Base-by-base conservation (phyloP, 2,797 vertebrate genomes). In the Anas bernieri region DNA sequence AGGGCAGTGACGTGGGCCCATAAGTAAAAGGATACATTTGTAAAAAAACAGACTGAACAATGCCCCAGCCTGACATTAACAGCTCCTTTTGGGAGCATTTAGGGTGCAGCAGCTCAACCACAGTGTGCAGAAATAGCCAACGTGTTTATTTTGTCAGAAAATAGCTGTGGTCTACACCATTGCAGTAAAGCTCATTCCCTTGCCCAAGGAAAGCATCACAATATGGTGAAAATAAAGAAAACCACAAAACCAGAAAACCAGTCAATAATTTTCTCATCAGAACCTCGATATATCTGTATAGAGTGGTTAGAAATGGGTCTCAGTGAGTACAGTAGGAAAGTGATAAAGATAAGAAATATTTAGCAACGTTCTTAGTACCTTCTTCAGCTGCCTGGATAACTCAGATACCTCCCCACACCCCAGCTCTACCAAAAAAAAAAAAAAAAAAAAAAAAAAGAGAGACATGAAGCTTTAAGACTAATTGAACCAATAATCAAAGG, bases 401-500 rank as follows among this genome's bases (percentile, higher is more conserved):
- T 85, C 58, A 95, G 96, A 88, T 13, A 93, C 39, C 66, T 85
- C 50, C 14, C 2, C 39, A 64, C 39, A 31, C 12, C 62, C 62
- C 39, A 59, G 8, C 58, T 8, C 33, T 33, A 43, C 28, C 4
- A 17, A 26, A 6, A 11, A 79, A 94, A 94, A 63, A 15, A 23
- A 15, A 10, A 20, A 58, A 85, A 86, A 31, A 22, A 78, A 94
- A 93, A 63, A 15, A 21, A 15, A 80, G 18, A 81, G 74, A 86
- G 52, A 79, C 73, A 88, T 11, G 46, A 62, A 82, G 79, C 43
- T 96, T 88, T 91, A 87, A 90, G 81, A 88, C 81, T 97, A 97
- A 98, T 95, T 94, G 94, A 94, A 90, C 93, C 95, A 96, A 97
- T 96, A 97, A 98, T 94, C 93, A 96, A 95, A 94, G 62, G 80